Conservation (phyloP, 1,140 invertebrate genomes). For the Stenopsyche tienmushanensis region DNA sequence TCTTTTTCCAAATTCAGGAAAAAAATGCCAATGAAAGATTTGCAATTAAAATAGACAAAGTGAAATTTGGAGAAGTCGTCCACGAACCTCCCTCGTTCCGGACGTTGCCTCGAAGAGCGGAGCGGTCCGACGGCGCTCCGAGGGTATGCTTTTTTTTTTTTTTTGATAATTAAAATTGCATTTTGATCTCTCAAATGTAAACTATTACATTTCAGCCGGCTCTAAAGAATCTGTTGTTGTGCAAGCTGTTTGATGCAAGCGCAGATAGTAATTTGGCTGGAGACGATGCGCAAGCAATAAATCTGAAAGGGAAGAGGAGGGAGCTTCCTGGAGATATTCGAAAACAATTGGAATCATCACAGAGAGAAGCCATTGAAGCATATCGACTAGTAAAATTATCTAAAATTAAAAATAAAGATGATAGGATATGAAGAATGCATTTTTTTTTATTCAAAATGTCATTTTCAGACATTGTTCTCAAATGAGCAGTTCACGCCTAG, state of each 20-base stretch:
- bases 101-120: constrained; percentile 51
- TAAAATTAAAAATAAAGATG: too few species aligned
- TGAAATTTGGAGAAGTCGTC: constrained; percentile 68
- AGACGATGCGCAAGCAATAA: constrained; percentile 38
- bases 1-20: too few species aligned
- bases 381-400: too few species aligned
- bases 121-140: constrained; percentile 39
- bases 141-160: constrained; percentile 47
- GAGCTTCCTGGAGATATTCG: constrained; percentile 54
- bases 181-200: constrained; percentile 21
- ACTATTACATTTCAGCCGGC: constrained; percentile 53
- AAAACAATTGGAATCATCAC: constrained; percentile 59
- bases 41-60: constrained; percentile 50
- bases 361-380: constrained; percentile 59
- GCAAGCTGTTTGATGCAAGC: constrained; percentile 49
- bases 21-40: constrained; percentile 27
- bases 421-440: too few species aligned
- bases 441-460: too few species aligned
- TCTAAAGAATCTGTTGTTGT: constrained; percentile 58
- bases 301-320: constrained; percentile 57
- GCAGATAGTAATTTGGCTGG: not conserved
- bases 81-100: constrained; percentile 63
- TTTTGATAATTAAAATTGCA: not conserved
- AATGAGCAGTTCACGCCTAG: too few species aligned
- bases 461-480: too few species aligned